Conservation (phyloP, 2,888 invertebrate species). For the Leucophora obtusa region DNA sequence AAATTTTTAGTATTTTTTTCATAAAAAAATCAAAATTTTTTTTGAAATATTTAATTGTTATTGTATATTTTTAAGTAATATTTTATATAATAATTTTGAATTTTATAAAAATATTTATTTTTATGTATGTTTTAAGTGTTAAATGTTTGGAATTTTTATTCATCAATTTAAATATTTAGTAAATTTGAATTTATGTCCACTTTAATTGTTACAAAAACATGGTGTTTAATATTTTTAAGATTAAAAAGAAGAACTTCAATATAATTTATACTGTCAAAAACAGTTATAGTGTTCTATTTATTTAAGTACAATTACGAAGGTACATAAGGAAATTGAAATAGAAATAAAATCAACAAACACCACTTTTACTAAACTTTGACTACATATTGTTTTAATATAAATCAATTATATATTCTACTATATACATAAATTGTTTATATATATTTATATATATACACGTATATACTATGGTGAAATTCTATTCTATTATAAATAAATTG, state of each 20-base stretch:
- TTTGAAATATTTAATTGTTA: neutral
- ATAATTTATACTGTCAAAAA: neutral
- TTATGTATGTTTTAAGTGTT: neutral
- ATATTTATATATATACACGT: neutral
- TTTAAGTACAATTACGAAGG: neutral
- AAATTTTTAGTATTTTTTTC: neutral
- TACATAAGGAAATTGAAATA: neutral
- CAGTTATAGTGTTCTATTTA: neutral
- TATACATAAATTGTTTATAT: neutral
- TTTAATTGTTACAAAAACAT: constrained; percentile 3
- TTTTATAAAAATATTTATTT: neutral
- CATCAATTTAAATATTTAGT: neutral
- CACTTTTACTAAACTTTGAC: neutral
- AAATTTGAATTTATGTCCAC: neutral
- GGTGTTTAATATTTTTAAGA: neutral
- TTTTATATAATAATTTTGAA: no score
- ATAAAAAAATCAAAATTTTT: neutral
- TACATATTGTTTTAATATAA: no score
- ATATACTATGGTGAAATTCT: neutral
- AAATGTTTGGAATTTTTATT: neutral
- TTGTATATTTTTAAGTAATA: neutral
- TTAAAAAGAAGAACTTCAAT: neutral
- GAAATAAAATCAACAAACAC: neutral
- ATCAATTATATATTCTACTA: no score
- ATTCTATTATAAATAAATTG: neutral